phyloP scores from a whole-genome alignment of 2,113 vertebrate genomes.

The Hippocampus zosterae region DNA sequence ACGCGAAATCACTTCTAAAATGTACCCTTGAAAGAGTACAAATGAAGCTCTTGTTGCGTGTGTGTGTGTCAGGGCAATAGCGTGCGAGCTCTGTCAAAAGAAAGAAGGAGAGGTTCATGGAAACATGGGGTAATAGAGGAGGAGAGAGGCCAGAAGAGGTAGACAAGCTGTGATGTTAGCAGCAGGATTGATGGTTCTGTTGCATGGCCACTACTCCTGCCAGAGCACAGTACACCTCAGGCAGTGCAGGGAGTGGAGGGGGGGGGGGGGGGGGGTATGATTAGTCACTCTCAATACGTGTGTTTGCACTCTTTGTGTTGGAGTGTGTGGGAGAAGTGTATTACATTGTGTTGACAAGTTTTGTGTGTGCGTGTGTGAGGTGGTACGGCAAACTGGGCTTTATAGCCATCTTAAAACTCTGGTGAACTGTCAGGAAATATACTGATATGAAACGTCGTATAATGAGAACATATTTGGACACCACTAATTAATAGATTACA shows the following conservation, averaged over 20 bases:
- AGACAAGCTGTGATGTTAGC: constrained; percentile 56
- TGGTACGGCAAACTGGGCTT: constrained; percentile 35
- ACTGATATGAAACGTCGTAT: constrained; percentile 16
- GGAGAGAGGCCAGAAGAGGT: constrained; percentile 49
- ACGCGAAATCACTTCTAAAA: constrained; percentile 13
- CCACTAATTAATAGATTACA: too few species aligned
- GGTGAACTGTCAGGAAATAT: constrained; percentile 13
- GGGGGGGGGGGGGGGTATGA: constrained; percentile 1
- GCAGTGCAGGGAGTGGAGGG: constrained; percentile 37
- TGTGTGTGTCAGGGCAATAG: constrained; percentile 30
- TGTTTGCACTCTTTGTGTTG: constrained; percentile 43
- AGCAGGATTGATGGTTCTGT: constrained; percentile 58
- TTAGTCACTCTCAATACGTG: constrained; percentile 36
- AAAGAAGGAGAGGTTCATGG: constrained; percentile 50
- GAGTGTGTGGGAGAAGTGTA: constrained; percentile 55
- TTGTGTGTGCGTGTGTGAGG: constrained; percentile 23
- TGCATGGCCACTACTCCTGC: constrained; percentile 53
- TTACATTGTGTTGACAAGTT: constrained; percentile 37
- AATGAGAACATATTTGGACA: not conserved
- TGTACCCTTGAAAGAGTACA: constrained; percentile 9
- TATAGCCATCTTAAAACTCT: constrained; percentile 14
- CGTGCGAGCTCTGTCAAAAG: constrained; percentile 31
- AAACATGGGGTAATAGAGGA: constrained; percentile 50
- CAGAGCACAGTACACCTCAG: constrained; percentile 49
- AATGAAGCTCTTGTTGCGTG: constrained; percentile 3